phyloP scores from a whole-genome alignment of 2,888 invertebrate species.

The Dicranocentrus wangi region DNA sequence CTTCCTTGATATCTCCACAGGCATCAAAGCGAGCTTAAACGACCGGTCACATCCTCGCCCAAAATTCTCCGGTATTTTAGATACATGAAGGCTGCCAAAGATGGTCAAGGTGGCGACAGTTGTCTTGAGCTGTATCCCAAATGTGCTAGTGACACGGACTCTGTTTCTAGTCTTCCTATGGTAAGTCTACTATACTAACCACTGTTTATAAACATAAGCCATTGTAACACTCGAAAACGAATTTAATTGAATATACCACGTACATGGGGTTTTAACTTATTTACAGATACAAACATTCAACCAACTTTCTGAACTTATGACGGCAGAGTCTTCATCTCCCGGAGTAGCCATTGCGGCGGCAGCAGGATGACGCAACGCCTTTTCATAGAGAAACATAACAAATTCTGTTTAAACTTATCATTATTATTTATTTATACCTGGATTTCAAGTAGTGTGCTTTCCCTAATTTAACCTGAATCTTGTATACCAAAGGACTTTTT shows the following conservation, averaged over 20 bases:
- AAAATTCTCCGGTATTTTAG: slow-evolving; percentile 91
- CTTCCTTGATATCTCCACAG: too few species aligned
- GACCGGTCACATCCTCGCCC: slow-evolving; percentile 89
- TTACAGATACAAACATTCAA: slow-evolving; percentile 72
- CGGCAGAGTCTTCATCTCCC: slow-evolving; percentile 56
- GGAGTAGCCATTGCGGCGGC: slow-evolving; percentile 18
- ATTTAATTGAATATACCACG: too few species aligned
- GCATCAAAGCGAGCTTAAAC: slow-evolving; percentile 87
- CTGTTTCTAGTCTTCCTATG: slow-evolving; percentile 72
- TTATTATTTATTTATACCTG: too few species aligned
- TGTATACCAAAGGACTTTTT: slow-evolving; percentile 12
- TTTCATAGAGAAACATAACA: background rate
- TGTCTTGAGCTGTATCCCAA: slow-evolving; percentile 72
- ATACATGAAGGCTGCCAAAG: slow-evolving; percentile 90
- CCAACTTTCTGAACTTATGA: slow-evolving; percentile 72
- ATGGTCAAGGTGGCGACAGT: slow-evolving; percentile 71
- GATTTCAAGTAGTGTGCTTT: too few species aligned
- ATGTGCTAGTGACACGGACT: slow-evolving; percentile 72
- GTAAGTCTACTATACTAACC: too few species aligned
- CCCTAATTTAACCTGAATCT: background rate
- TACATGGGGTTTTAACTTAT: slow-evolving; percentile 4
- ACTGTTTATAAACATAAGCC: too few species aligned
- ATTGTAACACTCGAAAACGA: too few species aligned
- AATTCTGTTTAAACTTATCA: background rate
- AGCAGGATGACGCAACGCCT: slow-evolving; percentile 27